Conservation (phyloP, 2,888 invertebrate genomes). For the Pristionchus entomophagus region DNA sequence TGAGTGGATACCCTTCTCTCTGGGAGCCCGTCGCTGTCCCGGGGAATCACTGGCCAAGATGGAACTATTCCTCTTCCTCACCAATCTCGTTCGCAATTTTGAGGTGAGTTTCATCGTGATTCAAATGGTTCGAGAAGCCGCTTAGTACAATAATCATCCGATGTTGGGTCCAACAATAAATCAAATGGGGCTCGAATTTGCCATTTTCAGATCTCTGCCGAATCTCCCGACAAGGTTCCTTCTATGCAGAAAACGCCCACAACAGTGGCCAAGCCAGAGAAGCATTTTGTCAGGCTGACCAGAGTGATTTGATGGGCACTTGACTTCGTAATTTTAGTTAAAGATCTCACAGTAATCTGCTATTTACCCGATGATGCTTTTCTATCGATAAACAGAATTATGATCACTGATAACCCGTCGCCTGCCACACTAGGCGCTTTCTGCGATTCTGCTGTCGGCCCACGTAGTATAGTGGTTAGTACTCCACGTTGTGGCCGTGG, state of each 20-base stretch:
- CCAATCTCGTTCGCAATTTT: slow-evolving; percentile 35
- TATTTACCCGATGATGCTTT: too few species aligned
- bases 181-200: too few species aligned
- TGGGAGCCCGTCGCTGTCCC: slow-evolving; percentile 33
- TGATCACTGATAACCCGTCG: neutral
- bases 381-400: neutral
- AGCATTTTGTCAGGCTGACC: neutral
- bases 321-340: too few species aligned
- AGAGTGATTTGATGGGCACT: neutral
- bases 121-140: neutral
- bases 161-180: too few species aligned
- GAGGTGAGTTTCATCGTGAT: neutral
- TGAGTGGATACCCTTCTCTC: slow-evolving; percentile 37
- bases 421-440: neutral
- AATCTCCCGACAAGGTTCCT: neutral
- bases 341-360: too few species aligned
- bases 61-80: slow-evolving; percentile 43
- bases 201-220: neutral
- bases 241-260: neutral
- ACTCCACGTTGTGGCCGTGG: slow-evolving; percentile 71
- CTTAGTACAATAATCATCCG: too few species aligned
- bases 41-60: slow-evolving; percentile 41
- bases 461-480: slow-evolving; percentile 69
- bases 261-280: slow-evolving; percentile 22
- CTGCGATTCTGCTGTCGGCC: slow-evolving; percentile 28